Evolutionary conservation across 2,888 invertebrate genomes (phyloP).

Genomic region (Trypoxylon attenuatum): DNA sequence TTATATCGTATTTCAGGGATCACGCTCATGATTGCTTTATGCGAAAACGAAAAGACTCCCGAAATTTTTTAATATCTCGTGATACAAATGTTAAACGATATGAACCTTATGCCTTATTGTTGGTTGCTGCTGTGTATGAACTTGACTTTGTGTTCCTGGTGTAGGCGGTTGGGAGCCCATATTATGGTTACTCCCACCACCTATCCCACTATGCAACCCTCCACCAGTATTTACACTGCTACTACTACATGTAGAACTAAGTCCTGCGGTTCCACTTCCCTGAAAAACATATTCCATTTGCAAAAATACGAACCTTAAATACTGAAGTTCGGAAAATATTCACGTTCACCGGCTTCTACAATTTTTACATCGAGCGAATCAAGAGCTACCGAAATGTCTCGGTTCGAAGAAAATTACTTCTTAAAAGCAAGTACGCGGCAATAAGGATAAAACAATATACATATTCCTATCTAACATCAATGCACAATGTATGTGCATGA

Average conservation of each 20-base stretch:
- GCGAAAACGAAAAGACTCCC: neutral
- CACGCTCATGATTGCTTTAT: neutral
- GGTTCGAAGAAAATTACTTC: too few species aligned
- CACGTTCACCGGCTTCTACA: too few species aligned
- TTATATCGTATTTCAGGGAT: too few species aligned
- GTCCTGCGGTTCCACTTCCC: conserved; percentile 54
- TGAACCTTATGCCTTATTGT: conserved; percentile 69
- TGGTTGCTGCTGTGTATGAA: conserved; percentile 67
- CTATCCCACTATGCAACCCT: conserved; percentile 57
- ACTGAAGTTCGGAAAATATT: neutral
- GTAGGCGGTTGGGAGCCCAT: conserved; percentile 67
- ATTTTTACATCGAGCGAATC: too few species aligned
- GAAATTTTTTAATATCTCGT: conserved; percentile 3
- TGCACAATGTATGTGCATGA: too few species aligned
- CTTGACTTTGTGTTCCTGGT: conserved; percentile 66
- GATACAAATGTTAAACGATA: conserved; percentile 3
- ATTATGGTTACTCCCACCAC: conserved; percentile 65
- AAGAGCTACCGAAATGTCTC: too few species aligned
- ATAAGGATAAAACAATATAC: too few species aligned
- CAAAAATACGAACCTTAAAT: neutral
- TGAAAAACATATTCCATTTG: conserved; percentile 24
- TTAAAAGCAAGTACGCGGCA: too few species aligned
- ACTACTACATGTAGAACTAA: conserved; percentile 66
- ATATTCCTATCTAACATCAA: too few species aligned
- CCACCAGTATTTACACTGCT: conserved; percentile 63